These are phyloP conservation scores for Apodemia hepburni DNA, from an alignment of 2,888 invertebrate species.

Conservation along the genomic window DNA sequence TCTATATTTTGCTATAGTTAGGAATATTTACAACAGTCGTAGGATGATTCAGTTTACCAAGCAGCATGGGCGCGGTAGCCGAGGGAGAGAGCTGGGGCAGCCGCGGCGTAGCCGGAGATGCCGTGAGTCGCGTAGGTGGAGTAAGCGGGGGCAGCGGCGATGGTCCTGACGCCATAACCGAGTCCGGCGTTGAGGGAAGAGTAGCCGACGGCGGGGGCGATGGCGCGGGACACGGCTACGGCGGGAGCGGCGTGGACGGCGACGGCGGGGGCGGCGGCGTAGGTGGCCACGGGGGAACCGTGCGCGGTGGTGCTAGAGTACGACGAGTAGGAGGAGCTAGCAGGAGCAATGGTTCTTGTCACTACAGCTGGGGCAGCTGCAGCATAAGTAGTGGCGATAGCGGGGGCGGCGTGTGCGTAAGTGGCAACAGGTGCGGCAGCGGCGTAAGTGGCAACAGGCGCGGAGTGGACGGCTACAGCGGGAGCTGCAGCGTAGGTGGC, in stretches of 20 bases:
- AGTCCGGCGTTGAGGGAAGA: slow-evolving; percentile 77
- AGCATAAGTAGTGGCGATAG: too few species aligned
- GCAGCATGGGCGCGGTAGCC: neutral
- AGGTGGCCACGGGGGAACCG: slow-evolving; percentile 28
- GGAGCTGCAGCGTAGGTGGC: slow-evolving; percentile 51
- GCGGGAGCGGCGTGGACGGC: slow-evolving; percentile 39
- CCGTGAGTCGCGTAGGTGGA: slow-evolving; percentile 41
- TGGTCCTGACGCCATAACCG: slow-evolving; percentile 68
- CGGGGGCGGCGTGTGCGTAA: too few species aligned
- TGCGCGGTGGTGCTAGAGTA: too few species aligned
- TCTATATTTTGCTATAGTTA: neutral
- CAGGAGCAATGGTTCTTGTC: slow-evolving; percentile 28
- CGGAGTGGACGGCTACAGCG: slow-evolving; percentile 44
- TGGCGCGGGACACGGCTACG: slow-evolving; percentile 61
- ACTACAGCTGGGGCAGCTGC: slow-evolving; percentile 53
- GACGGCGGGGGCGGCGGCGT: slow-evolving; percentile 39
- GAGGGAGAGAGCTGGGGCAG: slow-evolving; percentile 82
- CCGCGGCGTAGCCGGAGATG: slow-evolving; percentile 47
- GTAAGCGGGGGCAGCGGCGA: slow-evolving; percentile 56
- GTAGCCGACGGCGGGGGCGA: slow-evolving; percentile 76
- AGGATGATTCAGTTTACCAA: slow-evolving; percentile 11
- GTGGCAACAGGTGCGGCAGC: slow-evolving; percentile 29
- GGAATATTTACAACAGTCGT: neutral
- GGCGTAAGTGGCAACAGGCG: slow-evolving; percentile 30
- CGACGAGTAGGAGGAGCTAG: slow-evolving; percentile 36